Percentiles rank a stretch among this genome's conserved stretches.
Conservation (phyloP, 1,140 invertebrate genomes). For the Diabrotica virgifera region DNA sequence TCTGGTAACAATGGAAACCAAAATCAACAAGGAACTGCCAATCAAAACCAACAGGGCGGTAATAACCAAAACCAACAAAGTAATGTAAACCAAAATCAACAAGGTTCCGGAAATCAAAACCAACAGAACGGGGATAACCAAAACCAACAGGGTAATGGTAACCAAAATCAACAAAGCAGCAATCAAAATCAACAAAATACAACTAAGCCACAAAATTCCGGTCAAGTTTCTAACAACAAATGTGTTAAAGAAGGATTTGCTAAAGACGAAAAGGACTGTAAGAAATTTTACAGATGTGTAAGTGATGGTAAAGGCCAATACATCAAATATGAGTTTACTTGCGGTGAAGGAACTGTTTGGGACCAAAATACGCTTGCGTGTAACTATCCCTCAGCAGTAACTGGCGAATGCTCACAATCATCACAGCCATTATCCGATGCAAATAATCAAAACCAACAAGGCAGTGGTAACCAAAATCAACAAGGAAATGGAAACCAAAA, state of each 20-base stretch:
- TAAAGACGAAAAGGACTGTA: slow-evolving; percentile 57
- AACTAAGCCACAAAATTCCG: slow-evolving; percentile 9
- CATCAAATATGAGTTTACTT: slow-evolving; percentile 58
- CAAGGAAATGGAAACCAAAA: too few relatives aligned
- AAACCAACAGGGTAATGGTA: slow-evolving; percentile 9
- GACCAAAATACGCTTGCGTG: slow-evolving; percentile 56
- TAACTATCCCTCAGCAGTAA: slow-evolving; percentile 55
- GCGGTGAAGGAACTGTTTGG: slow-evolving; percentile 63
- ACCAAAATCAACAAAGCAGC: slow-evolving; percentile 1
- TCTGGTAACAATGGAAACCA: slow-evolving; percentile 13
- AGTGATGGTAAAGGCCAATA: slow-evolving; percentile 52
- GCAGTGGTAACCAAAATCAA: too few relatives aligned
- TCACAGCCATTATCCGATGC: background rate
- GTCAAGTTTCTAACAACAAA: slow-evolving; percentile 14
- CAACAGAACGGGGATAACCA: background rate
- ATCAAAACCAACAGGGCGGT: slow-evolving; percentile 16
- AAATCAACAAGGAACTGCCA: background rate
- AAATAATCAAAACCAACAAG: background rate
- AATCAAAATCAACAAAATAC: slow-evolving; percentile 5
- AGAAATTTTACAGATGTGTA: slow-evolving; percentile 68
- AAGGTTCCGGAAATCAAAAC: background rate
- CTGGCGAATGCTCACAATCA: slow-evolving; percentile 26
- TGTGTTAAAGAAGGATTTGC: slow-evolving; percentile 43
- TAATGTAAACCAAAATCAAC: background rate
- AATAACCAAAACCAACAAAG: slow-evolving; percentile 13